Evolutionary conservation across 2,113 vertebrate species (phyloP), one percentile per base, ranked within the genome.

Genomic region (Solea senegalensis): DNA sequence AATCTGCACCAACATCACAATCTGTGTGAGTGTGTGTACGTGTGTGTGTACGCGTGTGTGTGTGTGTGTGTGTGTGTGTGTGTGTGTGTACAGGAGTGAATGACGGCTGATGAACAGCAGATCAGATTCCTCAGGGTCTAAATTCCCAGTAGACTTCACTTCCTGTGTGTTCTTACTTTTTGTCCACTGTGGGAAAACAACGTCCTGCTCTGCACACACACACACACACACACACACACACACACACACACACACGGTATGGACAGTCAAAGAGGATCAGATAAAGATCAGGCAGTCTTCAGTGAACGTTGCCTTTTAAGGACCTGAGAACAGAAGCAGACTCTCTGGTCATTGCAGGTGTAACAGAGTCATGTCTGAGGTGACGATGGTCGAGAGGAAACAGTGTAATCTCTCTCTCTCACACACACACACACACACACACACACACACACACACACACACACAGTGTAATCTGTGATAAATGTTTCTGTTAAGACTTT

Each of bases 111-210:
- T 83, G 88, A 88, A 91, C 85, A 81, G 79, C 88, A 89, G 88
- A 92, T 89, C 84, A 86, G 89, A 91, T 92, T 88, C 90, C 89
- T 90, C 72, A 46, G 84, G 85, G 79, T 90, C 84, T 84, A 82
- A 78, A 85, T 90, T 93, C 91, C 91, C 90, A 88, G 84, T 43
- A 80, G 85, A 87, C 74, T 68, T 83, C 73, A 46, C 59, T 92
- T 93, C 91, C 92, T 91, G 88, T 92, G 82, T 92, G 82, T 60
- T 89, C 72, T 63, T 55, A 66, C 53, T 68, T 69, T 66, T 73
- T 10, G 45, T 78, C 67, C 72, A 90, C 77, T 93, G 91, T 94
- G 93, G 92, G 93, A 94, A 94, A 92, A 82, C 4, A 0, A 70
- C 64, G 48, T 64, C 58, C 51, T 66, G 61, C 55, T 69, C 27